Base-by-base conservation (phyloP, 2,797 vertebrate species). In the Lepidocolaptes lacrymiger region DNA sequence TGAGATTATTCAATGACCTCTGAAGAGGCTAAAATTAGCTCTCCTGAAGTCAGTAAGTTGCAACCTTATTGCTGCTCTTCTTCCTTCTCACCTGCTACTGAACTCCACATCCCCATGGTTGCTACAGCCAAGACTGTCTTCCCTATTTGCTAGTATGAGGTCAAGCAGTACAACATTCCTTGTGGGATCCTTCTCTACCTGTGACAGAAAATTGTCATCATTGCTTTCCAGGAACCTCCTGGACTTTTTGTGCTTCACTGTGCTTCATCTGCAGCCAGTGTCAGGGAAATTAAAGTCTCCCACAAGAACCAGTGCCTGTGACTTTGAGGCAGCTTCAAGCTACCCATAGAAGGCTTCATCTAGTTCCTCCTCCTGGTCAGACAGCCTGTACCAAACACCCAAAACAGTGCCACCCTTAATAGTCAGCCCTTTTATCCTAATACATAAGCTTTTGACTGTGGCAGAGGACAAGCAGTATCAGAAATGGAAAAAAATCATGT, bases 1-100 rank as follows among this genome's bases (percentile, higher is more conserved):
- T 9, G 20, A 9, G 3, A 27, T 67, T 26, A 9, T 34, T 67
- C 7, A 6, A 34, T 52, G 24, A 67, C 10, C 12, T 14, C 9
- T 59, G 13, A 46, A 52, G 27, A 62, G 28, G 37, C 19, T 41
- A 30, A 62, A 41, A 41, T 30, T 41, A 41, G 19, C 9, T 51
- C 27, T 59, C 44, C 2, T 22, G 5, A 52, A 58, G 8, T 49
- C 43, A 26, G 11, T 14, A 32, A 49, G 26, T 49, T 74, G 14
- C 26, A 49, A 3, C 34, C 17, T 66, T 48, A 48, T 39, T 34
- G 14, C 36, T 61, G 7, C 28, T 10, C 14, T 39, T 17, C 10
- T 39, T 27, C 2, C 36, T 75, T 2, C 13, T n/a, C 3, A 1
- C 16, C 34, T 34, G 37, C 2, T 39, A 19, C 2, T 1, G 8